Evolutionary conservation across 2,113 vertebrate species (phyloP).

Genomic region (Ictalurus punctatus): DNA sequence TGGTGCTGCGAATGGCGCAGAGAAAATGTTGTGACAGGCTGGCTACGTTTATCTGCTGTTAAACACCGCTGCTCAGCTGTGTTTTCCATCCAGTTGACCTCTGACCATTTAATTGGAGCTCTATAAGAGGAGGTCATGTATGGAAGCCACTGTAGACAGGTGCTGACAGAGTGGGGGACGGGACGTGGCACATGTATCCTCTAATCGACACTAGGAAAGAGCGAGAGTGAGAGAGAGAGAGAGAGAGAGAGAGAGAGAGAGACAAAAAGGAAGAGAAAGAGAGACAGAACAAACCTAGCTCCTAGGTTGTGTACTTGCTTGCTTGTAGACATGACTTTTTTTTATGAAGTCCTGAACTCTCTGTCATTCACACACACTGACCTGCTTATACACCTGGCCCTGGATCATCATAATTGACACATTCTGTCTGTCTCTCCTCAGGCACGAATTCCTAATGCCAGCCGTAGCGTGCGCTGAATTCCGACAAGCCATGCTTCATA

Average conservation of each 20-base stretch:
- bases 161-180: slow-evolving; percentile 42
- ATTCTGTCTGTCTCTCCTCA: slow-evolving; percentile 44
- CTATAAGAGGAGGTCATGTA: slow-evolving; percentile 42
- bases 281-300: not conserved
- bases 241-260: not conserved
- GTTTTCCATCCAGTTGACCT: slow-evolving; percentile 56
- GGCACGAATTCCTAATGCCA: slow-evolving; percentile 43
- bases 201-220: not conserved
- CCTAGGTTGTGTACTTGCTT: not conserved
- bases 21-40: slow-evolving; percentile 58
- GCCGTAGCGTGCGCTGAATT: not conserved
- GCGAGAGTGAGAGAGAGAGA: not conserved
- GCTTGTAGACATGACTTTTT: slow-evolving; percentile 19
- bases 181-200: not conserved
- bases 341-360: slow-evolving; percentile 23
- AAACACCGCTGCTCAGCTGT: slow-evolving; percentile 26
- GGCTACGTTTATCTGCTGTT: slow-evolving; percentile 47
- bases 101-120: slow-evolving; percentile 48
- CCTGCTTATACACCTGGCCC: slow-evolving; percentile 35
- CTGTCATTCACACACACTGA: slow-evolving; percentile 27
- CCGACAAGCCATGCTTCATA: slow-evolving; percentile 39
- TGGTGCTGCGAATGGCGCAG: slow-evolving; percentile 16
- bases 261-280: not conserved
- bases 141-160: slow-evolving; percentile 46
- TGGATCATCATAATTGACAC: slow-evolving; percentile 50